Evolutionary conservation across 2,888 invertebrate species (phyloP), one percentile per base, ranked within the genome.

Genomic region (Margaritifera margaritifera): DNA sequence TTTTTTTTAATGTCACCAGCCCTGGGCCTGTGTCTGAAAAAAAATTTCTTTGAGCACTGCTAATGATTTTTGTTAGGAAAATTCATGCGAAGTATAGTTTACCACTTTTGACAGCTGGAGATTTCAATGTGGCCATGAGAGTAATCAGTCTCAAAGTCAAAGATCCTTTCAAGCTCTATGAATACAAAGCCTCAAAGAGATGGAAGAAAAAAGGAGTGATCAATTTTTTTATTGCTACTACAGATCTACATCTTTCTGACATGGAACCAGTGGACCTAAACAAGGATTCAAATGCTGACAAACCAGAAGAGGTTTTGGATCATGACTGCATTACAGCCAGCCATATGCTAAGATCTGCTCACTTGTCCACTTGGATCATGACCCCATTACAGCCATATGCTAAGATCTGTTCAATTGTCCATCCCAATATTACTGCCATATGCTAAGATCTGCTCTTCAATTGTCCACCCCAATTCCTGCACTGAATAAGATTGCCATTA

Each of bases 141-240:
- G 56, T 54, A 6, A 64, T 75, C 24, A 64, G 68, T 53, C 52
- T 52, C 6, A 52, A 61, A 18, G 68, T 72, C 5, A 20, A 60
- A n/a, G 54, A 66, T 18, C 75, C 75, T 27, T 75, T 75, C 51
- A 72, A 72, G n/a, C 61, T 70, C 4, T 70, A 65, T 60, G 53
- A 52, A 19, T 75, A 75, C 55, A 65, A 65, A 27, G 64, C 70
- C 6, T 75, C 75, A 11, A 51, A 50, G 56, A 50, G 72, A 53
- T 59, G 72, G 31, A 70, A 55, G 18, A 61, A 57, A 8, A 60
- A 56, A 19, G 58, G 61, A 0, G 65, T 75, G 24, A 59, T 68
- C 11, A 72, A 75, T 56, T 75, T 50, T 31, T 75, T 65, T 51
- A 68, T 75, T 20, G 57, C 67, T 6, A 68, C 75, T 15, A 64